A percentile compares a stretch with the other conserved stretches of the same genome.
phyloP scores from a whole-genome alignment of 2,797 vertebrate genomes.

The Paguma larvata region DNA sequence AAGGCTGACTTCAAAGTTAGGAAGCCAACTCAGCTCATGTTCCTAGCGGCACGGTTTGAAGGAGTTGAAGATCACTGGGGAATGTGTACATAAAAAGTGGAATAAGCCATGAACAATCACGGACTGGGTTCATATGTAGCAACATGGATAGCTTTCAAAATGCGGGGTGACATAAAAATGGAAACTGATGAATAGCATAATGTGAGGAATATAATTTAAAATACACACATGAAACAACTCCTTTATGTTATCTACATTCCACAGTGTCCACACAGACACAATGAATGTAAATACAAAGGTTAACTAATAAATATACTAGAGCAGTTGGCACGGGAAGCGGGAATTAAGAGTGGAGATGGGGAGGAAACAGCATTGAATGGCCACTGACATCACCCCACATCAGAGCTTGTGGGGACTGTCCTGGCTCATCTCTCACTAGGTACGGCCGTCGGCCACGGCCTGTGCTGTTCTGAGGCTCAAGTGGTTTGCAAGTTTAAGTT shows the following conservation, averaged over 20 bases:
- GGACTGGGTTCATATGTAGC: neutral
- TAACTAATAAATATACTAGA: neutral
- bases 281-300: neutral
- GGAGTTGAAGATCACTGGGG: neutral
- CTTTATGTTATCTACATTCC: neutral
- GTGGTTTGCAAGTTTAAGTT: neutral
- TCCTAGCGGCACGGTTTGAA: neutral
- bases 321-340: neutral
- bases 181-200: neutral
- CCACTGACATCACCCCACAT: accelerated
- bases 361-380: neutral
- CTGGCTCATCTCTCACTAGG: neutral
- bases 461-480: neutral
- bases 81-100: neutral
- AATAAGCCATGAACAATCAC: neutral
- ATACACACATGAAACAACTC: neutral
- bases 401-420: neutral
- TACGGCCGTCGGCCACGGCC: neutral
- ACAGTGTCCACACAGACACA: neutral
- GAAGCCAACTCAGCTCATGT: neutral
- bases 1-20: neutral
- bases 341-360: neutral
- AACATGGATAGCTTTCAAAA: neutral
- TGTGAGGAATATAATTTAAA: neutral
- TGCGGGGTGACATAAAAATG: neutral